phyloP scores from a whole-genome alignment of 1,140 invertebrate genomes.

The Caligus rogercresseyi region DNA sequence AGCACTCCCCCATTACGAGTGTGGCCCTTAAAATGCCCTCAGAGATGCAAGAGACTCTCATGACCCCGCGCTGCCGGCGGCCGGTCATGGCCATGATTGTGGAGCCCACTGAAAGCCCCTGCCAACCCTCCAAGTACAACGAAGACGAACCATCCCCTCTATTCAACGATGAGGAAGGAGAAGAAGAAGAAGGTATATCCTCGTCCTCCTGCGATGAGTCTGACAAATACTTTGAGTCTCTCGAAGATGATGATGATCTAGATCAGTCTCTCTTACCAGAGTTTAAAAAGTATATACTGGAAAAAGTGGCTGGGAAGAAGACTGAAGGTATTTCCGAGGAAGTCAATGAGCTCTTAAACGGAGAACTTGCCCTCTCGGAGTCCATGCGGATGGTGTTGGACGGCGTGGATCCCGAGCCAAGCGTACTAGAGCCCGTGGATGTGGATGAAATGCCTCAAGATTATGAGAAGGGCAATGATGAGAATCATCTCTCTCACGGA shows the following conservation, averaged over 20 bases:
- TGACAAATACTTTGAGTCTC: constrained; percentile 2
- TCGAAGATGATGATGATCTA: constrained; percentile 6
- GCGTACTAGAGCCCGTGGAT: not conserved
- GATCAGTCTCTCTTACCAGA: not conserved
- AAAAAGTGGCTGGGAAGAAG: not conserved
- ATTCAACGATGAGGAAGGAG: not conserved
- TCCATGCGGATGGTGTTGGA: constrained; percentile 3
- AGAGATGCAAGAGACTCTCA: constrained; percentile 1
- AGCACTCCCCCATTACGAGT: not conserved
- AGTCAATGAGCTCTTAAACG: constrained; percentile 5
- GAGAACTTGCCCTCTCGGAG: constrained; percentile 3
- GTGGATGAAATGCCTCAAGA: not conserved
- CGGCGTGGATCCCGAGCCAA: not conserved
- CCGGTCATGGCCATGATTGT: not conserved
- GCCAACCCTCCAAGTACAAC: constrained; percentile 5
- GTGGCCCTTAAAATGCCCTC: not conserved
- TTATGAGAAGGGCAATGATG: not conserved
- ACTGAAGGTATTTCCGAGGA: constrained; percentile 1
- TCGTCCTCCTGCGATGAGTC: not conserved
- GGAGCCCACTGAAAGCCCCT: not conserved
- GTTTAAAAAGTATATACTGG: not conserved
- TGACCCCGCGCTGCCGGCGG: not conserved
- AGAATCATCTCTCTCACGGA: not conserved
- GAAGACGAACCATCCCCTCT: constrained; percentile 5
- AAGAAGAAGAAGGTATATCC: not conserved